Conservation (phyloP, 2,797 vertebrate species). For the Netta rufina region DNA sequence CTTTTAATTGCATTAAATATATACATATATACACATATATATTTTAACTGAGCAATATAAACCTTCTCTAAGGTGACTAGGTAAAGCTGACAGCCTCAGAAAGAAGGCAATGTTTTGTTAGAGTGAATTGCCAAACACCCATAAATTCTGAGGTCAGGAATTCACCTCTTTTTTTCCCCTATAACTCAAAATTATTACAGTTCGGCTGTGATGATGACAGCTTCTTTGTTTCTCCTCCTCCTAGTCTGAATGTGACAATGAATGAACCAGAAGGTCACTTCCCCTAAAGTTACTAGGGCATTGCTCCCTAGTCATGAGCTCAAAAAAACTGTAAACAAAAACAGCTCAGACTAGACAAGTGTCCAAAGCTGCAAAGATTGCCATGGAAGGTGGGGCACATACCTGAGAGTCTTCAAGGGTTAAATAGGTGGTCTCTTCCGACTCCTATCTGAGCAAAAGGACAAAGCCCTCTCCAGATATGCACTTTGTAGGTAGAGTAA, state of each 20-base stretch:
- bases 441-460: background rate
- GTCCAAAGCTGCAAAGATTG: background rate
- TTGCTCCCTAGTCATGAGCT: background rate
- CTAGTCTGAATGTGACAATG: background rate
- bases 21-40: too few relatives aligned
- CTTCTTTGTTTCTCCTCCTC: background rate
- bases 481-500: rapidly evolving
- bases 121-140: background rate
- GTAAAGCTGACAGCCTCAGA: background rate
- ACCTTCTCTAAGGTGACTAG: background rate
- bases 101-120: background rate
- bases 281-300: background rate
- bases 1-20: background rate
- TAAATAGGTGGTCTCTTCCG: rapidly evolving
- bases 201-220: background rate
- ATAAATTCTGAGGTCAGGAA: background rate
- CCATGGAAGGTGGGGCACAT: background rate
- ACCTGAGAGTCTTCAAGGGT: background rate
- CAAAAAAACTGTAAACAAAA: background rate
- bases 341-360: background rate
- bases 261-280: background rate
- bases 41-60: background rate
- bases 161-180: background rate
- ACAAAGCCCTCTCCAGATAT: background rate
- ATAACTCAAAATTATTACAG: background rate